Evolutionary conservation across 2,888 invertebrate species (phyloP).

Genomic region (Dermolepida albohirtum): DNA sequence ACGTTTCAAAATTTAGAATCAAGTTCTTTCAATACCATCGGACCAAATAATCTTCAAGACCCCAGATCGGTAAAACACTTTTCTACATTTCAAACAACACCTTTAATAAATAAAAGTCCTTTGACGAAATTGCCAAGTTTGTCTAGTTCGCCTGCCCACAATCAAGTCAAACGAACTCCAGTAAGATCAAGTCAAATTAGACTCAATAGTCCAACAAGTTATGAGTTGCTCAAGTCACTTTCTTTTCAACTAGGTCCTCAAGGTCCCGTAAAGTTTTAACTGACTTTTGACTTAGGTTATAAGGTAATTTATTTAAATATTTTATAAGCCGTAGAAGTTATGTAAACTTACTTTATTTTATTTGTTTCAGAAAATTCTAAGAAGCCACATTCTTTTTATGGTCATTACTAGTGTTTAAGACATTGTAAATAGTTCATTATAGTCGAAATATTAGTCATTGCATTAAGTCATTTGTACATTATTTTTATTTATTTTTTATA

Average conservation of each 20-base stretch:
- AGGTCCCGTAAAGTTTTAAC: conserved; percentile 56
- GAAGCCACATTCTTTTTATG: conserved; percentile 19
- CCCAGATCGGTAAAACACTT: conserved; percentile 36
- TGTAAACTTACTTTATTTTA: not conserved
- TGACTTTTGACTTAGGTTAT: conserved; percentile 22
- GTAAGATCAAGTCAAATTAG: conserved; percentile 1
- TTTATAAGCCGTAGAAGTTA: not conserved
- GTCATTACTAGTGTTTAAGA: conserved; percentile 1
- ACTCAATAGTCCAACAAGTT: conserved; percentile 35
- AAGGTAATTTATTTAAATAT: conserved; percentile 27
- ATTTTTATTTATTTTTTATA: no score
- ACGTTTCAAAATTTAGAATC: conserved; percentile 9
- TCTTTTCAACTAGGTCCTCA: conserved; percentile 59
- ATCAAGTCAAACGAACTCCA: conserved; percentile 29
- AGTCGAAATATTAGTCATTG: no score
- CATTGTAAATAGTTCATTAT: no score
- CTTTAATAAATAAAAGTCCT: conserved; percentile 4
- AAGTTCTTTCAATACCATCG: not conserved
- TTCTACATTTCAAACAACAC: conserved; percentile 32
- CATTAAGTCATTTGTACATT: no score
- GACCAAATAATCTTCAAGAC: conserved; percentile 19
- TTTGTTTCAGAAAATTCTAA: conserved; percentile 19
- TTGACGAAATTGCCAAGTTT: conserved; percentile 19
- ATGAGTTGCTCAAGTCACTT: conserved; percentile 56
- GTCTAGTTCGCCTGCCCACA: conserved; percentile 21